Evolutionary conservation across 2,797 vertebrate species (phyloP).

Genomic region (Gorsachius magnificus): DNA sequence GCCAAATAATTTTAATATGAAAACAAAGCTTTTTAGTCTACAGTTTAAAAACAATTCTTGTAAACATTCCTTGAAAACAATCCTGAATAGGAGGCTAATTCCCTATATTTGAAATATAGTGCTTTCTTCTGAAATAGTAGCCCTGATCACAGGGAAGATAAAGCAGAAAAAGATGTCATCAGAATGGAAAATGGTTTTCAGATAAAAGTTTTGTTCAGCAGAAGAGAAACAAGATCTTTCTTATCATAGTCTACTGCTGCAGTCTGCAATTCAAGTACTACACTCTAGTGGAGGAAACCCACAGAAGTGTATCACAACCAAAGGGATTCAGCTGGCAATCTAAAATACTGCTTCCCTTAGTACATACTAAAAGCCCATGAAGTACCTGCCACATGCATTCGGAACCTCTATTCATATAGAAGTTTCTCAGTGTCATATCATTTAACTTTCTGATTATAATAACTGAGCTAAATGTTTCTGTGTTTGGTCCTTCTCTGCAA

Average conservation of each 20-base stretch:
- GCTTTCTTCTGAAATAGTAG: background rate
- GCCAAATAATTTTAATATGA: background rate
- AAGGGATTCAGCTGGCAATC: background rate
- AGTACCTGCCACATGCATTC: background rate
- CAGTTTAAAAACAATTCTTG: background rate
- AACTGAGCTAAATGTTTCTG: background rate
- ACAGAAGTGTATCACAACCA: background rate
- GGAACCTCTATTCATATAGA: background rate
- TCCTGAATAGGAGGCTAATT: background rate
- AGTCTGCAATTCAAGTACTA: background rate
- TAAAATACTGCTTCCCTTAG: background rate
- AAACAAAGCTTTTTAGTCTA: background rate
- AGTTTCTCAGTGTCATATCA: background rate
- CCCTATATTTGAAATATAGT: background rate
- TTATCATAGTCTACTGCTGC: background rate
- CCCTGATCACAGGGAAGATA: background rate
- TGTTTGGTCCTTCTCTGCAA: background rate
- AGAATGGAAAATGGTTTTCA: background rate
- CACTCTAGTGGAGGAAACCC: background rate
- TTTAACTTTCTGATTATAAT: background rate
- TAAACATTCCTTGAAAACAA: background rate
- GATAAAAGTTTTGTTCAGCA: background rate
- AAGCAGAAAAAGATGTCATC: background rate
- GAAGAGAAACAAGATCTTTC: background rate
- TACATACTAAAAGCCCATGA: background rate